These are phyloP conservation scores for Sylvicapra grimmia DNA, from an alignment of 2,113 vertebrate genomes.

Conservation along the genomic window DNA sequence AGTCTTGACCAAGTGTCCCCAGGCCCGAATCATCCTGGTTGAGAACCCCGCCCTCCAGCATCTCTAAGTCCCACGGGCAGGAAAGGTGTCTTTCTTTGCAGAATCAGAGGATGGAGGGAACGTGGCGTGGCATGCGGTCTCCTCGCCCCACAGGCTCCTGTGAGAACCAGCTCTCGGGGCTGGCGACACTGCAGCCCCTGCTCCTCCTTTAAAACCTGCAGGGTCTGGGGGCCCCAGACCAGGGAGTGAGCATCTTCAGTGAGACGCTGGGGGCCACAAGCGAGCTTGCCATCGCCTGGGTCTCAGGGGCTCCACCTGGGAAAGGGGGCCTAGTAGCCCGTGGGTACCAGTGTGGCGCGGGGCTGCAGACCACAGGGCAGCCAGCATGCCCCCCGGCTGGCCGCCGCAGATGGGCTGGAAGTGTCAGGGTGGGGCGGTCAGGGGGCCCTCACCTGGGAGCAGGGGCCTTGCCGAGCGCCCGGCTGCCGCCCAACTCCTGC, in stretches of 20 bases:
- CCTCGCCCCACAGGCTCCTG: neutral
- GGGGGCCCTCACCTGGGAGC: neutral
- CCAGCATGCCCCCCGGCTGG: neutral
- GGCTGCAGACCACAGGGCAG: neutral
- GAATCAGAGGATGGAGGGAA: neutral
- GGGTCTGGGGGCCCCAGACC: neutral
- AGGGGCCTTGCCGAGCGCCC: neutral
- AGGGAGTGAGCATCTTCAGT: neutral
- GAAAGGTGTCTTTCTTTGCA: neutral
- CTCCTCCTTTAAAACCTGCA: neutral
- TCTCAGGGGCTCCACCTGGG: neutral
- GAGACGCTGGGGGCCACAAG: neutral
- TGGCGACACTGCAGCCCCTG: accelerated
- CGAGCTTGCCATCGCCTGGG: neutral
- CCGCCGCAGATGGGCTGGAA: neutral
- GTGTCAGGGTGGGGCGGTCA: accelerated
- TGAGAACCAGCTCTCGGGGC: neutral
- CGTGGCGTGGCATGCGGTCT: accelerated
- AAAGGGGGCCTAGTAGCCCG: neutral
- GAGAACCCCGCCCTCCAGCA: neutral
- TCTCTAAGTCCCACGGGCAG: neutral
- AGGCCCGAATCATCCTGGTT: neutral
- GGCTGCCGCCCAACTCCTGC: accelerated
- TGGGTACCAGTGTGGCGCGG: neutral
- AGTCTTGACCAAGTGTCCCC: neutral